Evolutionary conservation across 2,113 vertebrate species (phyloP), one percentile per base, ranked within the genome.

Genomic region (Lepisosteus oculatus): DNA sequence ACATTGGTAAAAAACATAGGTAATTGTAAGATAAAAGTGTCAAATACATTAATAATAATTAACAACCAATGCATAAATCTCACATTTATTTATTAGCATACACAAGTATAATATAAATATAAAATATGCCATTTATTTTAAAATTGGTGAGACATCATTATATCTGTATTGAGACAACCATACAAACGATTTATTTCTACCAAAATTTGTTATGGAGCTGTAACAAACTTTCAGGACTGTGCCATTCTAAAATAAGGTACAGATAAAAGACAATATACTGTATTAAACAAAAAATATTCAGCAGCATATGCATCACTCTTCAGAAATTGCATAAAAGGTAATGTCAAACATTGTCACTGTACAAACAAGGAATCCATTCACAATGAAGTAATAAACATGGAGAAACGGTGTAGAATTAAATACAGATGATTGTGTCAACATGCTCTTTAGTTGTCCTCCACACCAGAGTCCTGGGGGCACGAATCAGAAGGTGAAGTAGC

Each of bases 401-500:
- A 76, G 76, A 43, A 70, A 84, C 71, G 77, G 87, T 86, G 85
- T 83, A 81, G 68, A 76, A 69, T 83, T 82, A 86, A 86, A 87
- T 83, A 85, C 82, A 79, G 84, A 85, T 66, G 45, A 79, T 86
- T 81, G 63, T 84, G 85, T 86, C 79, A 88, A 91, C 95, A 96
- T 96, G 95, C 96, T 96, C 87, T 92, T 86, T 78, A 88, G 79
- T 77, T 83, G 90, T 74, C 82, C 85, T 88, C 84, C 85, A 87
- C 79, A 54, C 17, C 84, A 70, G 84, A 77, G 86, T 83, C 83
- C 88, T 84, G 80, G 73, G 76, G 73, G 79, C 80, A 85, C 84
- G 85, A 79, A 85, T 99, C 95, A 99, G 93, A 99, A 99, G 4
- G 97, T 97, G 92, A 99, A 99, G 91, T 99, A 99, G 59, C 96